Evolutionary conservation across 2,888 invertebrate species (phyloP).

Genomic region (Drosophila neotestacea): DNA sequence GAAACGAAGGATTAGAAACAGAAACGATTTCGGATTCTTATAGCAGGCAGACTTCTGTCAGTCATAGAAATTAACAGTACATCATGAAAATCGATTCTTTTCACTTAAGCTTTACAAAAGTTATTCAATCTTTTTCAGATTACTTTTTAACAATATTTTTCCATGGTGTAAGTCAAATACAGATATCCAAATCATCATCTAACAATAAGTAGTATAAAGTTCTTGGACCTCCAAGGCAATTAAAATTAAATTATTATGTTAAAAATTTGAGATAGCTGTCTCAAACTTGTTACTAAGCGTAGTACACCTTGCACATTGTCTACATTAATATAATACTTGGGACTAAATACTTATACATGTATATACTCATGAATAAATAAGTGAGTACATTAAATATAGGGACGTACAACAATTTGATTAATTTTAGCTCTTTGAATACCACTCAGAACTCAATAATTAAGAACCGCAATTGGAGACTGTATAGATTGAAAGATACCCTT

Average conservation of each 20-base stretch:
- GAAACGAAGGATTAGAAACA: background rate
- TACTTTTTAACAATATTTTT: no score
- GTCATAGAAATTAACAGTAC: background rate
- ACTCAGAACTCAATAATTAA: constrained; percentile 1
- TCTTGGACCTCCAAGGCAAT: constrained; percentile 28
- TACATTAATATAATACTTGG: background rate
- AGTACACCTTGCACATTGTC: background rate
- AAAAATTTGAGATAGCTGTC: constrained; percentile 11
- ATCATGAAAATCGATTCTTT: no score
- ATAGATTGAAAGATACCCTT: background rate
- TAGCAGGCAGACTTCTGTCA: constrained; percentile 5
- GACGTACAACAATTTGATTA: constrained; percentile 13
- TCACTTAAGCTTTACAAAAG: background rate
- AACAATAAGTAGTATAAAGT: background rate
- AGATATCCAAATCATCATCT: background rate
- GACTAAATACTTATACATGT: background rate
- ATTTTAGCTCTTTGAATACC: background rate
- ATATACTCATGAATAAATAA: background rate
- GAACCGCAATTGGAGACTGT: background rate
- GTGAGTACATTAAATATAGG: constrained; percentile 8
- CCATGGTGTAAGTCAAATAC: no score
- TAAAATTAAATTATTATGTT: constrained; percentile 39
- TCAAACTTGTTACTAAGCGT: constrained; percentile 14
- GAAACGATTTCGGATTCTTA: background rate
- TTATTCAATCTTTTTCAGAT: background rate